Percentiles rank a stretch among this genome's conserved stretches.
Evolutionary conservation across 2,113 vertebrate species (phyloP).

Genomic region (Trachemys scripta): DNA sequence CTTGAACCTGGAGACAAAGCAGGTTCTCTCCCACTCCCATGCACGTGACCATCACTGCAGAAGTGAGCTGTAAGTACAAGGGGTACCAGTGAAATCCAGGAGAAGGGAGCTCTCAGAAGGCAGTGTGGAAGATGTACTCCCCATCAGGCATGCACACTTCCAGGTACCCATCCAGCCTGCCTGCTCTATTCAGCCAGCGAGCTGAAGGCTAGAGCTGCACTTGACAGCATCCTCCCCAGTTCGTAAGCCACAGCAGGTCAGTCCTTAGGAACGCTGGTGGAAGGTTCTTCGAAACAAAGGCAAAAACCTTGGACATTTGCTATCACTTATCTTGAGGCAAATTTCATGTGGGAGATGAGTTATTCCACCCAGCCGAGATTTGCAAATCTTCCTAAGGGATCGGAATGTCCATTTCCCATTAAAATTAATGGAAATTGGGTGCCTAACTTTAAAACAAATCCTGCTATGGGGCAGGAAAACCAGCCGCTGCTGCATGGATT

Average conservation of each 20-base stretch:
- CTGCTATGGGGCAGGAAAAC: rapidly evolving
- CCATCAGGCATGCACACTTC: not conserved
- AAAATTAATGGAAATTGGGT: not conserved
- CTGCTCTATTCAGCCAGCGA: rapidly evolving
- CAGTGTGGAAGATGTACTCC: too few species aligned
- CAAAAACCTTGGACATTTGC: not conserved
- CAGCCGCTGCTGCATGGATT: rapidly evolving
- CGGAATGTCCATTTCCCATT: rapidly evolving
- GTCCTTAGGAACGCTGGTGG: rapidly evolving
- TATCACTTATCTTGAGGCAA: not conserved
- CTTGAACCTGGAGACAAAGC: not conserved
- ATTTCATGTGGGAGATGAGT: rapidly evolving
- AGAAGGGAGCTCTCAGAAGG: not conserved
- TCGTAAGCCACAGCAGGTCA: rapidly evolving
- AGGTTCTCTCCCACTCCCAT: not conserved
- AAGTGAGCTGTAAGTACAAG: not conserved
- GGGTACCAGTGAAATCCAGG: rapidly evolving
- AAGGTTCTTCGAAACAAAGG: not conserved
- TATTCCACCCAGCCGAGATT: rapidly evolving
- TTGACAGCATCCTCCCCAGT: rapidly evolving
- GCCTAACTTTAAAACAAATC: rapidly evolving
- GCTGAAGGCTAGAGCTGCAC: not conserved
- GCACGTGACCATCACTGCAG: not conserved
- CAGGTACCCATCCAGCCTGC: rapidly evolving
- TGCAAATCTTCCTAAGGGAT: rapidly evolving